A percentile compares a stretch with the other conserved stretches of the same genome.
phyloP scores from a whole-genome alignment of 2,888 invertebrate genomes.

The Exephanes ischioxanthus region DNA sequence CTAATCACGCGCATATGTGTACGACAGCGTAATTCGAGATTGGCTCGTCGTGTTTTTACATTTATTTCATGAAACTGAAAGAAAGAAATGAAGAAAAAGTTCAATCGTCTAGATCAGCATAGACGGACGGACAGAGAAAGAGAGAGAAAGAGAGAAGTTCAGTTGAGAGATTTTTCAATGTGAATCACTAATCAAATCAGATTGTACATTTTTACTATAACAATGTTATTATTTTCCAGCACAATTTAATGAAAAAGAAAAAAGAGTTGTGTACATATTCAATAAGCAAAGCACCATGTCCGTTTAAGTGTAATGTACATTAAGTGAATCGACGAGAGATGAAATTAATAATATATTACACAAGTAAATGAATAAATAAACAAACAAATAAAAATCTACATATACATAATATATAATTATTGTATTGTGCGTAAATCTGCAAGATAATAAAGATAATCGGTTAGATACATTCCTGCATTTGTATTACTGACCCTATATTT shows the following conservation, averaged over 20 bases:
- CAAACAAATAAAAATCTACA: constrained; percentile 51
- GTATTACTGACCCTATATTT: not conserved
- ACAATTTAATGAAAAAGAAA: constrained; percentile 75
- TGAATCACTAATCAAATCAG: constrained; percentile 67
- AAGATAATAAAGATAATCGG: constrained; percentile 77
- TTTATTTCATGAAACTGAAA: constrained; percentile 15
- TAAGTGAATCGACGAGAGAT: constrained; percentile 56
- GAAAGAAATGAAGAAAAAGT: constrained; percentile 29
- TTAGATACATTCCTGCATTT: constrained; percentile 71
- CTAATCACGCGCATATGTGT: constrained; percentile 69
- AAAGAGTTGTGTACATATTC: constrained; percentile 73
- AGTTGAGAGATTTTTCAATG: constrained; percentile 55
- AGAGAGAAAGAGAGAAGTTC: constrained; percentile 36
- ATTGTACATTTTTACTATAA: constrained; percentile 72
- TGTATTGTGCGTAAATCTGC: constrained; percentile 77
- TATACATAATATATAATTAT: constrained; percentile 74
- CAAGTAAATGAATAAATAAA: constrained; percentile 41
- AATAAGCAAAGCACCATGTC: constrained; percentile 72
- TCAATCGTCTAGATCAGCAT: constrained; percentile 42
- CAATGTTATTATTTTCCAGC: constrained; percentile 75
- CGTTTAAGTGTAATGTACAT: constrained; percentile 72
- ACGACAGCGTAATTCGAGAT: constrained; percentile 46
- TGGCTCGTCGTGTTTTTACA: constrained; percentile 31
- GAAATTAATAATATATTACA: constrained; percentile 72
- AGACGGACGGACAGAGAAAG: constrained; percentile 33